Conservation (phyloP, 2,888 invertebrate genomes). For the Axea sp. region DNA sequence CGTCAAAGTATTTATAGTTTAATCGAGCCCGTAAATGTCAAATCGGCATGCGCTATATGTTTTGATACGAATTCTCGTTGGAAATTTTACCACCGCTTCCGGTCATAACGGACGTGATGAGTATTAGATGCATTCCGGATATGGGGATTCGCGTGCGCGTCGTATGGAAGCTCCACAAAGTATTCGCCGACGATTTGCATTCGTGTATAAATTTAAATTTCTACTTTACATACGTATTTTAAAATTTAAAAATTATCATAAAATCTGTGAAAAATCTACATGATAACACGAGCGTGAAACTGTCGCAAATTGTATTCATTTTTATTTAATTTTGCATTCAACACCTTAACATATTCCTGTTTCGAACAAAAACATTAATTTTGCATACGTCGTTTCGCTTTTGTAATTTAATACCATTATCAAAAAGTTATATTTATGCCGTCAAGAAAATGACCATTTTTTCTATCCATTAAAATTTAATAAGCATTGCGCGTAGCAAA, state of each 20-base stretch:
- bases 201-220: conserved; percentile 21
- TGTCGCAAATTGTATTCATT: conserved; percentile 11
- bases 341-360: not conserved
- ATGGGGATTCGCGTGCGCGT: conserved; percentile 17
- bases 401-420: not conserved
- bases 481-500: conserved; percentile 16
- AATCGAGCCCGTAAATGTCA: conserved; percentile 35
- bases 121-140: conserved; percentile 49
- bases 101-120: conserved; percentile 45
- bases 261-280: conserved; percentile 21
- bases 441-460: too few species aligned
- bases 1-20: conserved; percentile 42
- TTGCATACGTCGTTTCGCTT: conserved; percentile 3
- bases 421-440: too few species aligned
- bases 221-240: conserved; percentile 14
- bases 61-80: conserved; percentile 42
- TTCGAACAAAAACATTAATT: conserved; percentile 14
- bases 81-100: conserved; percentile 45
- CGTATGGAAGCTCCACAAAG: conserved; percentile 8
- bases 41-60: conserved; percentile 37
- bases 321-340: conserved; percentile 11
- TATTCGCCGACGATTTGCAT: conserved; percentile 20
- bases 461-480: not conserved
- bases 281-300: conserved; percentile 3
- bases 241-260: conserved; percentile 25